Conservation (phyloP, 1,140 invertebrate genomes). For the Lordiphosa clarofinis region DNA sequence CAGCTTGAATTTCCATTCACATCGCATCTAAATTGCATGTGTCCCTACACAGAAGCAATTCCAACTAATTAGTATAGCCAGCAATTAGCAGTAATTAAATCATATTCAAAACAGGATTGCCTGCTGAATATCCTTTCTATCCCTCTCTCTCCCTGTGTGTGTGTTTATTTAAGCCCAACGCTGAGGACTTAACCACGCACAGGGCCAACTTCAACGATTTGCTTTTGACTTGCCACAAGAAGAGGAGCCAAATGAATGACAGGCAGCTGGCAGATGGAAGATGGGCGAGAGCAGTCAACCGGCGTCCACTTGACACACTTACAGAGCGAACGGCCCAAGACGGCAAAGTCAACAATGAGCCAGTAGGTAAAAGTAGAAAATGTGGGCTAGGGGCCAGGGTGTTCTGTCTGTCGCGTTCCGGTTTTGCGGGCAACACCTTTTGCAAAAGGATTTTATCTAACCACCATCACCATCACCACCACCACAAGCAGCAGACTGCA, state of each 20-base stretch:
- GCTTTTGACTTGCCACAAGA: conserved; percentile 62
- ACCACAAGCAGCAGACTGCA: conserved; percentile 28
- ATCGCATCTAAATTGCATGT: conserved; percentile 9
- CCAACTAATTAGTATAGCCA: conserved; percentile 54
- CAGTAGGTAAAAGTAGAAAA: conserved; percentile 24
- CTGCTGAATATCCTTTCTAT: conserved; percentile 12
- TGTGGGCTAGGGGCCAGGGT: conserved; percentile 20
- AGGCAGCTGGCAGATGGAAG: conserved; percentile 14
- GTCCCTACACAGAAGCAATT: conserved; percentile 2
- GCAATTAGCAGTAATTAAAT: conserved; percentile 72
- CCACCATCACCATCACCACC: conserved; percentile 11
- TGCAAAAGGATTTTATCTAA: conserved; percentile 47
- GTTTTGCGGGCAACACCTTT: conserved; percentile 56
- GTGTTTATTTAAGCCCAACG: conserved; percentile 53
- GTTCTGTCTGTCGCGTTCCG: conserved; percentile 41
- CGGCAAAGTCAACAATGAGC: conserved; percentile 43
- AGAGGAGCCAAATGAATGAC: conserved; percentile 52
- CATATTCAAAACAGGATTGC: conserved; percentile 54
- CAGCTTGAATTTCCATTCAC: conserved; percentile 16
- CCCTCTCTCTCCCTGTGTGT: conserved; percentile 1
- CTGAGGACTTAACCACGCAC: conserved; percentile 61
- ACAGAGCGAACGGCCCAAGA: conserved; percentile 14
- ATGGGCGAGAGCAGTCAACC: conserved; percentile 36
- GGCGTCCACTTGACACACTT: conserved; percentile 65
- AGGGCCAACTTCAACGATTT: conserved; percentile 63